Evolutionary conservation across 2,113 vertebrate species (phyloP), one percentile per base, ranked within the genome.

Genomic region (Oxyura jamaicensis): DNA sequence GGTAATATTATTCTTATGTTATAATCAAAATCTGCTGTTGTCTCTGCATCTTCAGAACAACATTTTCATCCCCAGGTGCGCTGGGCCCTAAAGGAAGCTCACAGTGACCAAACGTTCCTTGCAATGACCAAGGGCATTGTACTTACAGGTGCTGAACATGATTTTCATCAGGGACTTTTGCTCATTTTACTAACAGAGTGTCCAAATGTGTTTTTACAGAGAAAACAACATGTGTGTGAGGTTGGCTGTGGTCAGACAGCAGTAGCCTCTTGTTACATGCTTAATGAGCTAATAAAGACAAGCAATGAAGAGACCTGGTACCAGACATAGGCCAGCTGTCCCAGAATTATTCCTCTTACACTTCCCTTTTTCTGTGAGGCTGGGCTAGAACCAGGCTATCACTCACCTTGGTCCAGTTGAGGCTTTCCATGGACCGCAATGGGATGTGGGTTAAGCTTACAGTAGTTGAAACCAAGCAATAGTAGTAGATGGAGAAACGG

Each of bases 221-320:
- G 80, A 65, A 78, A 90, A 86, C 48, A 36, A 31, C 0, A 48
- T 31, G 4, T 35, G 46, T 29, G 66, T 1, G 5, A 74, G 83
- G 25, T 86, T 93, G 96, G 56, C 48, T 84, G 16, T 42, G 62
- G 35, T 79, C 86, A 81, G 62, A 15, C 66, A 88, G 76, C 93
- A 86, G 88, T 89, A 96, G 93, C 73, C 56, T 78, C 76, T 52
- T 68, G 48, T 48, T 75, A 79, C 0, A 0, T 53, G 80, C 28
- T 91, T 69, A 76, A 94, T 35, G 78, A 96, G 63, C 78, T 87
- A 50, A 78, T 93, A 91, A 96, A 94, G 95, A 92, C 44, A 68
- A 69, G 63, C n/a, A 62, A 18, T 42, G 79, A 73, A 35, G 73
- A 91, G 77, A 92, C 23, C 52, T 62, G 93, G 90, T 94, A 86